phyloP scores from a whole-genome alignment of 2,113 vertebrate genomes.

The Choloepus hoffmanni region DNA sequence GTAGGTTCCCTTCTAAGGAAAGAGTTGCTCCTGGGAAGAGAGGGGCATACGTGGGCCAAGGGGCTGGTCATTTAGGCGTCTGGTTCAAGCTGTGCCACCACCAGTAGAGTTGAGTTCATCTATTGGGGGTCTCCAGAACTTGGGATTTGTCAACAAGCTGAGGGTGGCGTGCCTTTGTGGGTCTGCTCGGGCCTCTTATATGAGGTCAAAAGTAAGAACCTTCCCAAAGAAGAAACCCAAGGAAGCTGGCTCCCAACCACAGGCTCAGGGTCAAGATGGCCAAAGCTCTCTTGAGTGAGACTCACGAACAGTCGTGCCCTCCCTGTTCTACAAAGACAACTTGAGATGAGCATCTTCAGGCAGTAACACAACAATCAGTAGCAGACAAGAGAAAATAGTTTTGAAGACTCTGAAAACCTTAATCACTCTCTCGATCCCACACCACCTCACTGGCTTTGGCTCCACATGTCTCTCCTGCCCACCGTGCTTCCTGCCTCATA shows the following conservation, averaged over 20 bases:
- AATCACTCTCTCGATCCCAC: accelerated
- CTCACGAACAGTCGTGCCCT: accelerated
- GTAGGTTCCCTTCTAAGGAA: not conserved
- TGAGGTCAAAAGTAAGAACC: not conserved
- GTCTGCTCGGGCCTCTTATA: not conserved
- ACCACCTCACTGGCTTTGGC: accelerated
- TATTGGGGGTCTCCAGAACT: not conserved
- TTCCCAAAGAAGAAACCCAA: not conserved
- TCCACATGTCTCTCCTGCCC: not conserved
- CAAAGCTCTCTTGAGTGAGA: too few species aligned
- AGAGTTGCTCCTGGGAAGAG: not conserved
- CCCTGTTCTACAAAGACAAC: not conserved
- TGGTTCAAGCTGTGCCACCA: too few species aligned
- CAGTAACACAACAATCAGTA: too few species aligned
- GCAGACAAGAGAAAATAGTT: not conserved
- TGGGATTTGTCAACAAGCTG: too few species aligned
- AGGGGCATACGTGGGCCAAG: not conserved
- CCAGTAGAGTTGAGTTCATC: not conserved
- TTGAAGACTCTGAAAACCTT: not conserved
- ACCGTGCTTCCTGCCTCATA: too few species aligned
- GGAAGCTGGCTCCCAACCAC: accelerated
- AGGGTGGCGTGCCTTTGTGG: too few species aligned
- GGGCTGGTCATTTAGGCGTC: accelerated
- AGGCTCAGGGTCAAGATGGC: not conserved
- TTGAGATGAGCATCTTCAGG: not conserved